Evolutionary conservation across 1,140 invertebrate genomes (phyloP).

Genomic region (Lepidurus couesii): DNA sequence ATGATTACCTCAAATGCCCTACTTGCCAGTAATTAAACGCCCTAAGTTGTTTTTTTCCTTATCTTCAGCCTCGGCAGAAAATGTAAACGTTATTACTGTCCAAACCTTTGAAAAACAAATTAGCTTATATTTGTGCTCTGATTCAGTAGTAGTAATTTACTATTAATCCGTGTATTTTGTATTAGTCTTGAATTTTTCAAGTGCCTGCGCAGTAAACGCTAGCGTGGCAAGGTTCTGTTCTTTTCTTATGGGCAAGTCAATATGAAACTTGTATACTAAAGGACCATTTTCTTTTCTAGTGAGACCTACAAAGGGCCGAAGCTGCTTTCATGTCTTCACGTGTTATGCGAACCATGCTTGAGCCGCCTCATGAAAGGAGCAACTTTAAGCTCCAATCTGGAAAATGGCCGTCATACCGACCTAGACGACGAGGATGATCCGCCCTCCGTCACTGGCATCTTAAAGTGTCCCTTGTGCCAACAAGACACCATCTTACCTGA

Average conservation of each 20-base stretch:
- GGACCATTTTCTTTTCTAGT: slow-evolving; percentile 46
- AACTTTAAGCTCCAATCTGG: slow-evolving; percentile 61
- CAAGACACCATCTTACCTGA: slow-evolving; percentile 57
- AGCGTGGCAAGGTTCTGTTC: too few species aligned
- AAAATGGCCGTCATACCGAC: slow-evolving; percentile 51
- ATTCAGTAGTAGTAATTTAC: too few species aligned
- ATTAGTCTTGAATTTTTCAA: too few species aligned
- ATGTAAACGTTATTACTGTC: too few species aligned
- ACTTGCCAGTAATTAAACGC: slow-evolving; percentile 27
- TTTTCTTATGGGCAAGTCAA: too few species aligned
- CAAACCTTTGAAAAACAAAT: not conserved
- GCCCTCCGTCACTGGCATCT: slow-evolving; percentile 26
- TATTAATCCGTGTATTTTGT: too few species aligned
- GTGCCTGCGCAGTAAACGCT: too few species aligned
- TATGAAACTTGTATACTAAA: not conserved
- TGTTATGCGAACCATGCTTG: slow-evolving; percentile 83
- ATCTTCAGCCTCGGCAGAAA: not conserved
- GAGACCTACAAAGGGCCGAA: slow-evolving; percentile 70
- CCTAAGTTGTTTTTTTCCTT: not conserved
- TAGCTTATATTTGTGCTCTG: too few species aligned
- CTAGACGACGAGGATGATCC: slow-evolving; percentile 12
- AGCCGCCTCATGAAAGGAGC: slow-evolving; percentile 52
- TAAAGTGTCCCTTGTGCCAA: slow-evolving; percentile 69
- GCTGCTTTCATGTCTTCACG: slow-evolving; percentile 83
- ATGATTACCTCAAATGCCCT: slow-evolving; percentile 27